A percentile compares a stretch with the other conserved stretches of the same genome.
These are phyloP conservation scores for Chymomyza costata DNA, from an alignment of 1,140 invertebrate genomes.

Conservation along the genomic window DNA sequence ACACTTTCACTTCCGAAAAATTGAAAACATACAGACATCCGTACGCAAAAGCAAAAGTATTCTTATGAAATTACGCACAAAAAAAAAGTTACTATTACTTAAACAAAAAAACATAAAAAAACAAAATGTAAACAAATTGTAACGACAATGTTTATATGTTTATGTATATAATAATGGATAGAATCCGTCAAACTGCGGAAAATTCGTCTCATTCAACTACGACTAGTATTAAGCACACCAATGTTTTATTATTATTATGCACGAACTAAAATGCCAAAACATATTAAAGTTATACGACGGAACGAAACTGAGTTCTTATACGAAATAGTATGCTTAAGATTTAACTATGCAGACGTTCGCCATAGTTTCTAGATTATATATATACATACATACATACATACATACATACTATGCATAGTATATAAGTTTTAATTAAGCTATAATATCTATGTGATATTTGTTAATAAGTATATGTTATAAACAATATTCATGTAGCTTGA, in stretches of 20 bases:
- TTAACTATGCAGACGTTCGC: conserved; percentile 38
- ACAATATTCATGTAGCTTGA: no score
- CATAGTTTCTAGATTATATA: conserved; percentile 26
- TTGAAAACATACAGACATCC: conserved; percentile 35
- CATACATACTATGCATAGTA: no score
- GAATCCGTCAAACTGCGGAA: no score
- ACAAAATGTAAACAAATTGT: neutral
- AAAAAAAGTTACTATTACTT: conserved; percentile 47
- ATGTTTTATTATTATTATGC: no score
- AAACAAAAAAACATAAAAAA: conserved; percentile 23
- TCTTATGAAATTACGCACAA: conserved; percentile 60
- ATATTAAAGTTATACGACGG: no score
- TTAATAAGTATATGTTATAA: conserved; percentile 46
- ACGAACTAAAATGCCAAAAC: no score
- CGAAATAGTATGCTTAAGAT: conserved; percentile 32
- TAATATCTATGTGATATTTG: conserved; percentile 58
- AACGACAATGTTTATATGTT: no score
- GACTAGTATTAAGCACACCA: no score
- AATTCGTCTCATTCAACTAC: no score
- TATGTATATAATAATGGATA: conserved; percentile 4
- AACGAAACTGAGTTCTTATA: conserved; percentile 15
- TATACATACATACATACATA: no score
- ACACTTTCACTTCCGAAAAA: conserved; percentile 44
- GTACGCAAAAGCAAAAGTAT: conserved; percentile 60
- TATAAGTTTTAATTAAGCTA: conserved; percentile 34